These are phyloP conservation scores for Mycalesis mineus DNA, from an alignment of 2,888 invertebrate genomes.

Conservation along the genomic window DNA sequence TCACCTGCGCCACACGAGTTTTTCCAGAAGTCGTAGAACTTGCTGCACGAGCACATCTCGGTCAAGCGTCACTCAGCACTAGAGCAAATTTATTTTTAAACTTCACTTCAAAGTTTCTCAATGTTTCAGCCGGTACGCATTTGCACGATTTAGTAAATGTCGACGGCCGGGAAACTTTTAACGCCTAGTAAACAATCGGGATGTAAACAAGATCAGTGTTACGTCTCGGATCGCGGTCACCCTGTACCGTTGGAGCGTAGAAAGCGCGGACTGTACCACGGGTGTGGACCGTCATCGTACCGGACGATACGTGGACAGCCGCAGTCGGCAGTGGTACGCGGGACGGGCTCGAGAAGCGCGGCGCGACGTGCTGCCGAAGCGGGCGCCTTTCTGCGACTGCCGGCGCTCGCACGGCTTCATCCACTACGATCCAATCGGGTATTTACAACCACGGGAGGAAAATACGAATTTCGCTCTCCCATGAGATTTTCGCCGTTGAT, in stretches of 20 bases:
- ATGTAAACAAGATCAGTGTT: conserved; percentile 57
- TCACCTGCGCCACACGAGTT: conserved; percentile 75
- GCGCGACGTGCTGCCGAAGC: conserved; percentile 53
- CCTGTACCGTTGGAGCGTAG: conserved; percentile 61
- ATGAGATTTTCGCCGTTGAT: conserved; percentile 36
- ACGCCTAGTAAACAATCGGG: conserved; percentile 48
- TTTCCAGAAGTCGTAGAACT: conserved; percentile 74
- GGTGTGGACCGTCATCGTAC: conserved; percentile 48
- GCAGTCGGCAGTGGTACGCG: conserved; percentile 34
- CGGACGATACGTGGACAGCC: conserved; percentile 32
- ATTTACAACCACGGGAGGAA: conserved; percentile 32
- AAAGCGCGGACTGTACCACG: conserved; percentile 51
- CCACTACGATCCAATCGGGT: conserved; percentile 26
- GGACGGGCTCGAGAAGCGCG: conserved; percentile 24
- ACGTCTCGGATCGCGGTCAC: conserved; percentile 51
- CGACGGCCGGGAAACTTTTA: conserved; percentile 52
- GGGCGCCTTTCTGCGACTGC: conserved; percentile 67
- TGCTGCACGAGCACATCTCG: conserved; percentile 74
- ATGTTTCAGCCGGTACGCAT: conserved; percentile 63
- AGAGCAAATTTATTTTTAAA: conserved; percentile 76
- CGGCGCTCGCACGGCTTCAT: conserved; percentile 30
- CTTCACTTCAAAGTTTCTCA: conserved; percentile 76
- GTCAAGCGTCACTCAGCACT: conserved; percentile 62
- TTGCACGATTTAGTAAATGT: conserved; percentile 53
- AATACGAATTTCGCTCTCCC: conserved; percentile 36